Evolutionary conservation across 2,797 vertebrate species (phyloP).

Genomic region (Crocodylus rhombifer): DNA sequence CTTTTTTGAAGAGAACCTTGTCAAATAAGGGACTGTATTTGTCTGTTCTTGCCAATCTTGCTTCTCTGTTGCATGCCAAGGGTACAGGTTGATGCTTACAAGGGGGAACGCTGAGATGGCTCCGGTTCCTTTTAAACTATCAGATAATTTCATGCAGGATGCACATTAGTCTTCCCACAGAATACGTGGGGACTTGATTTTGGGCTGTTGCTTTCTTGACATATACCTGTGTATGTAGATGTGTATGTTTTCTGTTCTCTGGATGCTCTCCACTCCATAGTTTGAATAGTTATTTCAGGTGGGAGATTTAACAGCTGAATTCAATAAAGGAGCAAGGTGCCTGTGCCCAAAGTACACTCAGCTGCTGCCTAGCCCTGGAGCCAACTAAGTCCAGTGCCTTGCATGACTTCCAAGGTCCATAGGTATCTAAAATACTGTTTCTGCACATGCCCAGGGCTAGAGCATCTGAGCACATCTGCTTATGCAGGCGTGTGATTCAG

Average conservation of each 20-base stretch:
- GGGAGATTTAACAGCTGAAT: neutral
- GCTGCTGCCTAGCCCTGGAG: no score
- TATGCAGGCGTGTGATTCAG: no score
- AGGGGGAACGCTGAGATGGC: neutral
- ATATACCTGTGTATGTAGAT: neutral
- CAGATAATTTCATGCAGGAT: neutral
- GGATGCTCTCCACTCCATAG: neutral
- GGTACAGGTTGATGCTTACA: neutral
- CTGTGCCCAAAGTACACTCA: no score
- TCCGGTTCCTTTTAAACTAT: neutral
- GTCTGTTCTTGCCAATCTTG: neutral
- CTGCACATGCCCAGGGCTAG: no score
- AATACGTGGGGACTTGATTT: neutral
- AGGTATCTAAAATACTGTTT: no score
- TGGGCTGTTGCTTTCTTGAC: neutral
- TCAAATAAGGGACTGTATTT: neutral
- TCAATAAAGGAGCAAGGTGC: no score
- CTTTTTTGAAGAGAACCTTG: fast-evolving
- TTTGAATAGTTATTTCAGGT: neutral
- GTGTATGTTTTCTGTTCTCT: neutral
- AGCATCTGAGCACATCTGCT: no score
- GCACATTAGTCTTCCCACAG: neutral
- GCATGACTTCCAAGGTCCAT: no score
- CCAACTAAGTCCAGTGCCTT: no score
- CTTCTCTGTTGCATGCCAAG: neutral